Evolutionary conservation across 2,888 invertebrate genomes (phyloP), one percentile per base, ranked within the genome.

Genomic region (Trichogramma evanescens): DNA sequence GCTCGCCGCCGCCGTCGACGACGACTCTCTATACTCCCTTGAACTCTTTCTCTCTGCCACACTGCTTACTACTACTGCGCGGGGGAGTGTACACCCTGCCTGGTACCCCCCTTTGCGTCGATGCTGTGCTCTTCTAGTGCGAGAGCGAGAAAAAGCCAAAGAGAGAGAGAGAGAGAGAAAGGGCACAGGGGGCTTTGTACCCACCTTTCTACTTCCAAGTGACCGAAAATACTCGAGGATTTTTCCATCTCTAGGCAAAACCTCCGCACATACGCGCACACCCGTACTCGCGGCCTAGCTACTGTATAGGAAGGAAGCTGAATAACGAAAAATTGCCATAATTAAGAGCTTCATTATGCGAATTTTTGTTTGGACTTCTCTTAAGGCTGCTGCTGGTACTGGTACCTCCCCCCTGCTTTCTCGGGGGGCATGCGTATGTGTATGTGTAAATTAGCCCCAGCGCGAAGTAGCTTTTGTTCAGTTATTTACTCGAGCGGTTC

Each of bases 241-340:
- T 61, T 54, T 58, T 54, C 41, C 45, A 26, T 26, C 26, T 26
- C 26, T 2, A 26, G 26, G 26, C 26, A 26, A 26, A 26, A 26
- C 26, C 26, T 2, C 26, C 26, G 26, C 26, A 26, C 26, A 26
- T 26, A 26, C 26, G 26, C 2, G 26, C 26, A 26, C 26, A 26
- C 26, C 26, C 26, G 26, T 26, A 26, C 26, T 26, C 26, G 26
- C 26, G 26, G 26, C 26, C 26, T 26, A 26, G 26, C 26, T 26
- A 26, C 26, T 26, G 26, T 26, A 26, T 26, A 58, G 59, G 62
- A 62, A 62, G 64, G 64, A 62, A 57, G 64, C 50, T 62, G 61
- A 59, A 64, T 64, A 64, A 64, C 64, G 64, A 64, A 64, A 62
- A 62, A 60, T 62, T 58, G 64, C 64, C 56, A 64, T 60, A 64